These are phyloP conservation scores for Nothobranchius furzeri DNA, from an alignment of 2,113 vertebrate species.

Conservation along the genomic window DNA sequence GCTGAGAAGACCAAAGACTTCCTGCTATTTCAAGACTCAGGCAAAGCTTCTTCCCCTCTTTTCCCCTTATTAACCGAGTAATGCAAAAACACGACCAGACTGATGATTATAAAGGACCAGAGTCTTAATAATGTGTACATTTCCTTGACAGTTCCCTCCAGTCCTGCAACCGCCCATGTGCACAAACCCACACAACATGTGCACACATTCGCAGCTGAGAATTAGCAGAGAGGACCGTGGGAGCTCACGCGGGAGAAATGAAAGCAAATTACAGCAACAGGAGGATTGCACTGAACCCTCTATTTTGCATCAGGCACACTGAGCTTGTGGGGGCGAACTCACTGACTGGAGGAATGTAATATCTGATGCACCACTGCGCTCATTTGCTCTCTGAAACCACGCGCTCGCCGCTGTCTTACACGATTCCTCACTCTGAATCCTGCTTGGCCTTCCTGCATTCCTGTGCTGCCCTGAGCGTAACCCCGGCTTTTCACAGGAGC, in stretches of 20 bases:
- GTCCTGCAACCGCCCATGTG: not conserved
- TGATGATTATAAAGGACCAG: not conserved
- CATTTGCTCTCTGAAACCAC: conserved; percentile 26
- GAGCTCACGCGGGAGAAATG: conserved; percentile 24
- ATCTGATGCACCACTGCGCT: conserved; percentile 37
- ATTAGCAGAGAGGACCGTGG: not conserved
- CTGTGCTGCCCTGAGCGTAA: not conserved
- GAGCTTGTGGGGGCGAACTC: conserved; percentile 34
- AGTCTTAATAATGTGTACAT: not conserved
- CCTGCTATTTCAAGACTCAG: too few species aligned
- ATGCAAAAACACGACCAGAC: not conserved
- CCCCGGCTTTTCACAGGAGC: too few species aligned
- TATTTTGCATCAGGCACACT: conserved; percentile 9
- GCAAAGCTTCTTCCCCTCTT: too few species aligned
- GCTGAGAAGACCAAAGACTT: too few species aligned
- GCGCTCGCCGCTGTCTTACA: conserved; percentile 10
- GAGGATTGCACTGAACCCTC: conserved; percentile 14
- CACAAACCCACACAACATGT: not conserved
- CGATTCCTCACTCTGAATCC: conserved; percentile 9
- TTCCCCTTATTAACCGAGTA: not conserved
- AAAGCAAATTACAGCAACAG: conserved; percentile 18
- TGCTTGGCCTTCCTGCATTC: conserved; percentile 14
- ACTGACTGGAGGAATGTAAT: conserved; percentile 36
- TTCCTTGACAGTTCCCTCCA: not conserved
- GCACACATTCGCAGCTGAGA: not conserved